Percentiles rank a stretch among this genome's conserved stretches.
Conservation (phyloP, 2,797 vertebrate genomes). For the Mormyrus hasselquistii region DNA sequence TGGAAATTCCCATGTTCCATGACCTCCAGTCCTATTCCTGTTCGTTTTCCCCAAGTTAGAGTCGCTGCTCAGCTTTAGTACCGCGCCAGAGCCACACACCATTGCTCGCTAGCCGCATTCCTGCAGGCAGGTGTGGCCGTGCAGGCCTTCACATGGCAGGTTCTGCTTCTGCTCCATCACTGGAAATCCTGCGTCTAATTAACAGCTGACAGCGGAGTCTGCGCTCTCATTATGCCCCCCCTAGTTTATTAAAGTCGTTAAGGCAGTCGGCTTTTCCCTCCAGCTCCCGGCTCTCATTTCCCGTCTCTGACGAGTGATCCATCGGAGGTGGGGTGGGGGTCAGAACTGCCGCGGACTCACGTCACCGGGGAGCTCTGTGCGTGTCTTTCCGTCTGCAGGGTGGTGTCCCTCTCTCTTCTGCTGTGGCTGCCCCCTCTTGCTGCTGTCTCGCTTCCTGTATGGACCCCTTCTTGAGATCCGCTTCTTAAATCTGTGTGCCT, state of each 20-base stretch:
- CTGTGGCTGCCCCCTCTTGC: neutral
- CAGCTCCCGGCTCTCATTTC: neutral
- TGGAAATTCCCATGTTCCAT: neutral
- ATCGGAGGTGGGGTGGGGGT: no score
- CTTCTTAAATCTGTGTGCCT: neutral
- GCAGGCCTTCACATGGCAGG: neutral
- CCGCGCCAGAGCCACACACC: neutral
- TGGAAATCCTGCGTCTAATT: neutral
- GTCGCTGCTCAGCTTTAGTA: neutral
- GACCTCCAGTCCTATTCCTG: neutral
- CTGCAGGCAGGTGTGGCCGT: neutral
- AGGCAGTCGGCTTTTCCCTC: neutral
- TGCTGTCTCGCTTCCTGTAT: neutral
- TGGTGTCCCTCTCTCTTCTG: neutral
- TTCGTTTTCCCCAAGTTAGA: neutral
- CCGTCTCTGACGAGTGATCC: neutral
- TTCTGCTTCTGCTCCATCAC: neutral
- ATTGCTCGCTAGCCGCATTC: neutral
- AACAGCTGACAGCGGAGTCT: neutral
- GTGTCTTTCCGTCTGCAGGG: neutral
- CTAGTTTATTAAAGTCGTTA: neutral
- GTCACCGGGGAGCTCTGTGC: neutral
- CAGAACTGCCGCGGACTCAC: neutral
- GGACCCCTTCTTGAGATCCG: neutral
- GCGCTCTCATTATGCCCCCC: neutral